A percentile compares a stretch with the other conserved stretches of the same genome.
phyloP scores from a whole-genome alignment of 2,797 vertebrate species.

The Leptatherina wallacei region DNA sequence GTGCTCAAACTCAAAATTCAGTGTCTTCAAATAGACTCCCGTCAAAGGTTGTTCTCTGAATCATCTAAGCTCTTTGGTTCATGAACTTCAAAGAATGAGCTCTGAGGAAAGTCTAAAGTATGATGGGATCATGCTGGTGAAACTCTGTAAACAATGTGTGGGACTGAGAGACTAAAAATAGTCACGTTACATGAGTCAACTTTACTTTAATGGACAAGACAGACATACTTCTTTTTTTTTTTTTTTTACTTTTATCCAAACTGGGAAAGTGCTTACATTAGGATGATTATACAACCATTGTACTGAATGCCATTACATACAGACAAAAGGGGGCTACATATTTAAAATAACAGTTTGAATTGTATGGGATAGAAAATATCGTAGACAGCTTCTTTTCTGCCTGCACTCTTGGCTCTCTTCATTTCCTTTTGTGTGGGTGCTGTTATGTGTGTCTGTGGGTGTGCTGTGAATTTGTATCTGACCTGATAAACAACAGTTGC shows the following conservation, averaged over 20 bases:
- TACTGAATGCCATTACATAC: not conserved
- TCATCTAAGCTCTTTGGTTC: slow-evolving; percentile 34
- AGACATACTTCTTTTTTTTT: slow-evolving; percentile 31
- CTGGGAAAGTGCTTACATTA: slow-evolving; percentile 8
- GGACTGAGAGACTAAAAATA: slow-evolving; percentile 46
- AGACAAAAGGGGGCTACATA: slow-evolving; percentile 10
- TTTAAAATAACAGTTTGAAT: slow-evolving; percentile 25
- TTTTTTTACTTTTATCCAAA: slow-evolving; percentile 32
- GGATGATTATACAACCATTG: slow-evolving; percentile 1
- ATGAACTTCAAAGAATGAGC: slow-evolving; percentile 44
- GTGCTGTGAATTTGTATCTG: slow-evolving; percentile 17
- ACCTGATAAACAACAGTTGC: not conserved
- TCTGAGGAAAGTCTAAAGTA: slow-evolving; percentile 20
- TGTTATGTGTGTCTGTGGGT: not conserved
- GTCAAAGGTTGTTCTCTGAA: slow-evolving; percentile 46
- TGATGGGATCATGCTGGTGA: slow-evolving; percentile 11
- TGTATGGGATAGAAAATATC: slow-evolving; percentile 6
- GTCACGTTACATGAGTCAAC: not conserved
- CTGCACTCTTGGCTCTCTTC: slow-evolving; percentile 5
- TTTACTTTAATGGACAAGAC: slow-evolving; percentile 16
- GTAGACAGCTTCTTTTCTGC: slow-evolving; percentile 14
- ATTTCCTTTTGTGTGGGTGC: slow-evolving; percentile 18
- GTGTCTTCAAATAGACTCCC: slow-evolving; percentile 49
- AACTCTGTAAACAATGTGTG: slow-evolving; percentile 15
- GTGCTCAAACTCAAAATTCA: slow-evolving; percentile 36